Evolutionary conservation across 2,797 vertebrate species (phyloP).

Genomic region (Brachyrhaphis roseni): DNA sequence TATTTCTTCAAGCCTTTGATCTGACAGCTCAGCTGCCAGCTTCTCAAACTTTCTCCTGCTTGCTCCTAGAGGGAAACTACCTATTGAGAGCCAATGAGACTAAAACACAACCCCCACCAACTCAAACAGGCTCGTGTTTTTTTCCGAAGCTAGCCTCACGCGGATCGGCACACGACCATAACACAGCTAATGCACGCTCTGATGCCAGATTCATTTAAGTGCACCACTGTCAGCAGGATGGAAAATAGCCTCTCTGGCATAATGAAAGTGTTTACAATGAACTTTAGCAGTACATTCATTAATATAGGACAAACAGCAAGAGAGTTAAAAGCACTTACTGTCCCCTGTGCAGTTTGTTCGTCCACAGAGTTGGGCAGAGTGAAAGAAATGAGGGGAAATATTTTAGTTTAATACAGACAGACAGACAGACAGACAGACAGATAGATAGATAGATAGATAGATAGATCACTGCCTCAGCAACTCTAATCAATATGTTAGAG

Average conservation of each 20-base stretch:
- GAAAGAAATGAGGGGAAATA: slow-evolving; percentile 37
- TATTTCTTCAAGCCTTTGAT: slow-evolving; percentile 65
- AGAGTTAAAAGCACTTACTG: slow-evolving; percentile 75
- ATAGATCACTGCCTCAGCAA: slow-evolving; percentile 28
- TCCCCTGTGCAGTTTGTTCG: slow-evolving; percentile 73
- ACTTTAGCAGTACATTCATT: slow-evolving; percentile 47
- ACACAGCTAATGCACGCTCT: slow-evolving; percentile 8
- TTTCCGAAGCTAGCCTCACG: slow-evolving; percentile 16
- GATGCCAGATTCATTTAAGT: slow-evolving; percentile 33
- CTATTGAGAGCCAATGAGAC: slow-evolving; percentile 36
- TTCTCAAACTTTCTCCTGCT: slow-evolving; percentile 53
- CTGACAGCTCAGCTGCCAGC: slow-evolving; percentile 57
- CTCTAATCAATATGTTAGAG: slow-evolving; percentile 54
- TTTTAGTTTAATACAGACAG: slow-evolving; percentile 34
- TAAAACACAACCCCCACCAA: slow-evolving; percentile 27
- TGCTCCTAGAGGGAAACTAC: slow-evolving; percentile 47
- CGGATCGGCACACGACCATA: slow-evolving; percentile 1
- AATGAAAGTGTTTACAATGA: slow-evolving; percentile 60
- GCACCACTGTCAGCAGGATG: slow-evolving; percentile 12
- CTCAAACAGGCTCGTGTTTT: slow-evolving; percentile 13
- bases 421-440: too few species aligned
- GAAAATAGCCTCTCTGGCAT: slow-evolving; percentile 34
- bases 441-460: background rate
- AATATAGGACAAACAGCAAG: slow-evolving; percentile 46
- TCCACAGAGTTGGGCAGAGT: slow-evolving; percentile 51